Evolutionary conservation across 2,888 invertebrate genomes (phyloP).

Genomic region (Ophioninae sp.): DNA sequence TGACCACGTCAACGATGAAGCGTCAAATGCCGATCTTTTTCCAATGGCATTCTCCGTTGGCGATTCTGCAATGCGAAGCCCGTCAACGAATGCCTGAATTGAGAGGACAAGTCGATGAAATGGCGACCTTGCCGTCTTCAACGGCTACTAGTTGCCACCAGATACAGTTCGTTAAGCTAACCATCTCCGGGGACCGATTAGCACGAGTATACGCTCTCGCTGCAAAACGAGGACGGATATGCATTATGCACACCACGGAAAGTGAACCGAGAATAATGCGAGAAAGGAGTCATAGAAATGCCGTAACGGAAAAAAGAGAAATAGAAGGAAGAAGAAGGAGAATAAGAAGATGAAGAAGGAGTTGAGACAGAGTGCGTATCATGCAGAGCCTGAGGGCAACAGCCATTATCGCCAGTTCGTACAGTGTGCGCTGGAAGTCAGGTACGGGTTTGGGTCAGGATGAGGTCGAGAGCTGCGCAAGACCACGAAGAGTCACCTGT

Average conservation of each 20-base stretch:
- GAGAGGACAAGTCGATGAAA: slow-evolving; percentile 59
- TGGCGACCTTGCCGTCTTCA: slow-evolving; percentile 62
- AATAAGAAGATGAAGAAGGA: slow-evolving; percentile 26
- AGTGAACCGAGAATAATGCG: slow-evolving; percentile 28
- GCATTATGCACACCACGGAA: slow-evolving; percentile 36
- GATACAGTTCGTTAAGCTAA: slow-evolving; percentile 33
- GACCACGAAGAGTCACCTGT: slow-evolving; percentile 75
- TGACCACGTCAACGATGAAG: slow-evolving; percentile 19
- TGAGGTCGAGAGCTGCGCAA: slow-evolving; percentile 69
- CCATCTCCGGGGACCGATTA: slow-evolving; percentile 68
- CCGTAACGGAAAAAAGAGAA: slow-evolving; percentile 27
- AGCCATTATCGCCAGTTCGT: slow-evolving; percentile 55
- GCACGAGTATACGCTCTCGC: slow-evolving; percentile 62
- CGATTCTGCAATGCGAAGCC: slow-evolving; percentile 13
- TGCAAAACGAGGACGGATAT: slow-evolving; percentile 56
- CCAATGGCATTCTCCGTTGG: slow-evolving; percentile 50
- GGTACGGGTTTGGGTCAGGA: slow-evolving; percentile 72
- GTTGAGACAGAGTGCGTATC: slow-evolving; percentile 63
- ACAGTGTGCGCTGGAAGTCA: slow-evolving; percentile 67
- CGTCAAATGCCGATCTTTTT: slow-evolving; percentile 32
- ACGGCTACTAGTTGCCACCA: slow-evolving; percentile 19
- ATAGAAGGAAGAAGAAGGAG: no score
- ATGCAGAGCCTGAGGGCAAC: slow-evolving; percentile 56
- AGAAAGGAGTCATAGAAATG: slow-evolving; percentile 35
- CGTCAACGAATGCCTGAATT: slow-evolving; percentile 40